These are phyloP conservation scores for Gymnocypris eckloni DNA, from an alignment of 2,797 vertebrate species.

Conservation along the genomic window DNA sequence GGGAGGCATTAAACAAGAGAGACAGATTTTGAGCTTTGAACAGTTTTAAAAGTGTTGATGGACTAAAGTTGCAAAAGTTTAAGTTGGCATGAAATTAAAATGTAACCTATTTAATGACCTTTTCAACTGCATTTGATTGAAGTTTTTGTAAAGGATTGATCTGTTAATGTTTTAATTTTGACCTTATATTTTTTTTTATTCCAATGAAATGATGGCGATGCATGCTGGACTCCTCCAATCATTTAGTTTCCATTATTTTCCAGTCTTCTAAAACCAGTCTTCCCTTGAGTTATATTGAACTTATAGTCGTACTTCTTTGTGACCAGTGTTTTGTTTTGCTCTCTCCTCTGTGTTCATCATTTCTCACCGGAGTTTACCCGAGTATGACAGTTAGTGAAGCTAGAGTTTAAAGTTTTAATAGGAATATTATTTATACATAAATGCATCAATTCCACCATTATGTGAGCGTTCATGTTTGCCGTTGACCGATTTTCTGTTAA, in stretches of 20 bases:
- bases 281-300: too few relatives aligned
- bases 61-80: not conserved
- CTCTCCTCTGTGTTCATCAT: not conserved
- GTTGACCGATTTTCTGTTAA: not conserved
- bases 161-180: not conserved
- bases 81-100: not conserved
- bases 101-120: rapidly evolving
- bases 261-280: too few relatives aligned
- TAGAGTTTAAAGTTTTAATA: too few relatives aligned
- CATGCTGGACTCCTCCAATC: not conserved
- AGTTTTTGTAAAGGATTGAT: not conserved
- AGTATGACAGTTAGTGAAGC: not conserved
- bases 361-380: not conserved
- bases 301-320: too few relatives aligned
- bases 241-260: not conserved
- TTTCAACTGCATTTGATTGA: not conserved
- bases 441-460: not conserved
- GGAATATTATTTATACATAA: too few relatives aligned
- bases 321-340: too few relatives aligned
- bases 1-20: not conserved
- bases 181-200: not conserved
- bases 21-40: not conserved
- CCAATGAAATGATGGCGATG: not conserved
- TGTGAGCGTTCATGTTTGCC: not conserved
- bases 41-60: not conserved